Base-by-base conservation (phyloP, 2,113 vertebrate genomes). In the Calonectris borealis region DNA sequence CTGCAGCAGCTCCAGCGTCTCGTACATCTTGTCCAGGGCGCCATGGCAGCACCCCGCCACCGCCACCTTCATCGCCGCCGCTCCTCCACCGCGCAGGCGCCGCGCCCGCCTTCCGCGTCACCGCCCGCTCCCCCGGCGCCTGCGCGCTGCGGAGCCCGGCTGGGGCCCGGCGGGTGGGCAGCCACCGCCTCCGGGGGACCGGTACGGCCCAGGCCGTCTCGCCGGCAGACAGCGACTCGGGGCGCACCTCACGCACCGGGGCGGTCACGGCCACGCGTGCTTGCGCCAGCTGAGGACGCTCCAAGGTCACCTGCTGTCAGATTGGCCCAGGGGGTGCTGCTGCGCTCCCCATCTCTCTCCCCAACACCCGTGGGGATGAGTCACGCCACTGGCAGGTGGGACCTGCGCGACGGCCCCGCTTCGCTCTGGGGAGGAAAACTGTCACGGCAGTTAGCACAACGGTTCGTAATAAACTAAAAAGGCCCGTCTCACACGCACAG, bases 1-100 rank as follows among this genome's bases (percentile, higher is more conserved):
- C 97, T 99, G 98, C 92, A 99, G 94, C 84, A 98, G 98, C 83
- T 96, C 97, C 85, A 99, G 98, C 4, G 99, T 99, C 98, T 99
- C 99, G 24, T 99, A 99, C 96, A 99, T 99, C 97, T 99, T 99
- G 94, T 99, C 99, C 93, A 99, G 98, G 86, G 99, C 99, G 11
- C 99, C 99, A 65, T 99, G 99, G 97, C 99, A 99, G 91, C 99
- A 99, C 36, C 99, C 99, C 21, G 99, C 99, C 42, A 99, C 99
- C 13, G 99, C 99, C 84, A 99, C 98, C 97, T 99, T 99, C 99
- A 99, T 99, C 72, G 76, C 97, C 87, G 13, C 60, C 38, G 24
- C 51, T 27, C 24, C 11, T 2, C 15, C 29, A 2, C 8, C 6
- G 64, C 62, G 49, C 66, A 58, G 11, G 21, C 73, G 68, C 71